Base-by-base conservation (phyloP, 2,888 invertebrate species). In the Monochamus alternatus region DNA sequence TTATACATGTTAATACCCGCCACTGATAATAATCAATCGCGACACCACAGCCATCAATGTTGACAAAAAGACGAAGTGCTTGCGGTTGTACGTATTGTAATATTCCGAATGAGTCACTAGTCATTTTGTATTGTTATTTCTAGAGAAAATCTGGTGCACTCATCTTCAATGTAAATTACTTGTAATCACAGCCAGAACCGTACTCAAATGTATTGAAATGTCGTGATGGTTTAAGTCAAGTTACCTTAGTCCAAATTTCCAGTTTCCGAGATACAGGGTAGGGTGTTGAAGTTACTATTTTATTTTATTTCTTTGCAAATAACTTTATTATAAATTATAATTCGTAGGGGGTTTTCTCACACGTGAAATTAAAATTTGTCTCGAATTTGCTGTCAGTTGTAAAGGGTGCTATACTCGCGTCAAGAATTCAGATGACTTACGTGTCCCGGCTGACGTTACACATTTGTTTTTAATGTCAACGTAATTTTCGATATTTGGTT, bases 81-180 rank as follows among this genome's bases (percentile, higher is more conserved):
- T 51, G 62, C 63, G 51, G 63, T 71, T 71, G 71, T 71, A 71
- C 51, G 59, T 14, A 71, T 71, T 71, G 71, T 71, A 71, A 71
- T 71, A 31, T 71, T 63, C 52, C 51, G 71, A 63, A 63, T 71
- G 71, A 71, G 63, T 63, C 69, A 60, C 69, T 69, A 69, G 44
- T 69, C 62, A 63, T 71, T 62, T 71, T 63, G 71, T 59, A 71
- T 71, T 71, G 71, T 63, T 71, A 71, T 63, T 71, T 71, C 63
- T 63, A 52, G 32, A 63, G 63, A 62, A 63, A 71, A 63, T 71
- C 52, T 71, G 63, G 63, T 71, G 71, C 71, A 71, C 43, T 63
- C 71, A 71, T 71, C 62, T 43, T 71, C 71, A 63, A 71, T 71
- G 63, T 30, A 71, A 71, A 71, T 71, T 71, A 71, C 71, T 62